These are phyloP conservation scores for Ellobium chinense DNA, from an alignment of 2,888 invertebrate genomes.

Conservation along the genomic window DNA sequence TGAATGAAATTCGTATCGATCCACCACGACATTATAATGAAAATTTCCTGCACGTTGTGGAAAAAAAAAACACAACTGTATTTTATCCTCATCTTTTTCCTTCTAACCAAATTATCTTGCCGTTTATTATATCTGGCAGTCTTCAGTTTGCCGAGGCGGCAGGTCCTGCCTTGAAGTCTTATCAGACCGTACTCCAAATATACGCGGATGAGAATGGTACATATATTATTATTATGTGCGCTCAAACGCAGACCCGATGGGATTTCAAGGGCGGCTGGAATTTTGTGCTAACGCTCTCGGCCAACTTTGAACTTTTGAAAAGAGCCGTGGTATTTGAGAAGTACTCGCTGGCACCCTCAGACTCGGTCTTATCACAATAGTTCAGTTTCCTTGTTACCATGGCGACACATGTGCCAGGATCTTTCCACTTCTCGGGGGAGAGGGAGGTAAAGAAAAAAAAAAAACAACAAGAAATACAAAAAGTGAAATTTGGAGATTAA, in stretches of 20 bases:
- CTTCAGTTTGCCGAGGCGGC: no score
- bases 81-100: no score
- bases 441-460: no score
- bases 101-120: no score
- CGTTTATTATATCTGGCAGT: no score
- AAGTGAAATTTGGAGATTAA: constrained; percentile 29
- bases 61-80: no score
- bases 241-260: constrained; percentile 31
- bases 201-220: constrained; percentile 14
- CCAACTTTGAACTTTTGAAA: constrained; percentile 46
- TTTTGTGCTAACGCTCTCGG: constrained; percentile 25
- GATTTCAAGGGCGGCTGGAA: constrained; percentile 39
- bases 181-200: no score
- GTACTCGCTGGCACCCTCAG: constrained; percentile 22
- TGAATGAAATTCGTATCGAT: no score
- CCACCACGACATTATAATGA: no score
- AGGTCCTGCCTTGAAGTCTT: no score
- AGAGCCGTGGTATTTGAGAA: constrained; percentile 40
- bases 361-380: constrained; percentile 30
- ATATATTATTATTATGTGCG: constrained; percentile 25
- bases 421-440: neutral
- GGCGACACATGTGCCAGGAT: neutral
- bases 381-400: constrained; percentile 11
- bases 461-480: no score
- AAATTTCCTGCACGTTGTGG: no score